Conservation (phyloP, 64 coral and sea anemone genomes). For the Stichodactyla helianthus region DNA sequence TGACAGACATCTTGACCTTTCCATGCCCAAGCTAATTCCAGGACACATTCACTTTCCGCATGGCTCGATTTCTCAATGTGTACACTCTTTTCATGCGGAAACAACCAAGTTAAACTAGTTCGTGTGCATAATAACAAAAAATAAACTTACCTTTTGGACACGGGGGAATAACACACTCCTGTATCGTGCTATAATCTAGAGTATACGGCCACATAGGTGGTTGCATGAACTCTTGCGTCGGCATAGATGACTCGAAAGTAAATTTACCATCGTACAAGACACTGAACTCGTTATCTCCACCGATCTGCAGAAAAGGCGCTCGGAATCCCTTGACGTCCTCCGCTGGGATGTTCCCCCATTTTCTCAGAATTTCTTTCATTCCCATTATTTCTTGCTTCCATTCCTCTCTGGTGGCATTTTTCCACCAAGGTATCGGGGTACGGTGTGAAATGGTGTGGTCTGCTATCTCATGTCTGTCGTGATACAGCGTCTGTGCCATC, state of each 20-base stretch:
- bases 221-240: conserved; percentile 45
- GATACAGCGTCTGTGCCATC: conserved; percentile 76
- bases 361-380: conserved; percentile 75
- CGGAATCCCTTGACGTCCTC: conserved; percentile 82
- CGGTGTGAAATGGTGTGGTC: conserved; percentile 78
- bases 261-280: conserved; percentile 71
- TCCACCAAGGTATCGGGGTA: conserved; percentile 72
- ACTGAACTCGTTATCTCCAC: conserved; percentile 76
- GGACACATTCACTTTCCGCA: too few species aligned
- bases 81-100: too few species aligned
- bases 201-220: conserved; percentile 95
- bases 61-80: too few species aligned
- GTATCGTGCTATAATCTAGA: conserved; percentile 66
- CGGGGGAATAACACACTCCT: conserved; percentile 83
- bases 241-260: conserved; percentile 85
- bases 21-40: too few species aligned
- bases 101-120: too few species aligned
- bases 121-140: background rate
- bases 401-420: conserved; percentile 58
- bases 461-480: conserved; percentile 84
- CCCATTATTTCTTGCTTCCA: conserved; percentile 72
- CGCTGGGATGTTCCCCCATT: conserved; percentile 52
- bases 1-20: too few species aligned
- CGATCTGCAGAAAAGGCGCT: conserved; percentile 68
- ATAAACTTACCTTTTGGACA: conserved; percentile 48